phyloP scores from a whole-genome alignment of 2,113 vertebrate species.

The Bothrops jararaca region DNA sequence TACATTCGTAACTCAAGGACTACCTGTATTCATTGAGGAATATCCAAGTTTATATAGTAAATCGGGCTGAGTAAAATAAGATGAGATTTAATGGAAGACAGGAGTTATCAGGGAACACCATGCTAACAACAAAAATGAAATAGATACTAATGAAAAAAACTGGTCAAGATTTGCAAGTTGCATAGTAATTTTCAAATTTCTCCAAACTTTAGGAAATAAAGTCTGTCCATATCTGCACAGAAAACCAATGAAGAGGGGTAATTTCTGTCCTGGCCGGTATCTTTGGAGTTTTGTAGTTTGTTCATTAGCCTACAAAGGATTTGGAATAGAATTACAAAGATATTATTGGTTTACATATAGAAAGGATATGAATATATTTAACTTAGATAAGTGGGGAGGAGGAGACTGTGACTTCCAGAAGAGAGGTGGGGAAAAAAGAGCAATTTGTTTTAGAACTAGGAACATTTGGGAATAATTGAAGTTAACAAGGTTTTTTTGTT shows the following conservation, averaged over 20 bases:
- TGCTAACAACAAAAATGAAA: not conserved
- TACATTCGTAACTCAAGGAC: no score
- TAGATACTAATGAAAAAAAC: not conserved
- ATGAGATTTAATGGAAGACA: not conserved
- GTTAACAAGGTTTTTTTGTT: conserved; percentile 56
- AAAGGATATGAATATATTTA: not conserved
- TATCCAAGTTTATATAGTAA: conserved; percentile 19
- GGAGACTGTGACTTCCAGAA: conserved; percentile 28
- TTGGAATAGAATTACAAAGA: not conserved
- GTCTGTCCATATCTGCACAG: not conserved
- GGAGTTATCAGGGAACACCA: not conserved
- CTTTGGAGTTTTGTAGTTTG: not conserved
- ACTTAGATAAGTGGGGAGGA: not conserved
- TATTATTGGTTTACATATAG: not conserved
- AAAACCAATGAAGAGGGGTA: not conserved
- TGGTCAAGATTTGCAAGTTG: not conserved
- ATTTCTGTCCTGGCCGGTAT: not conserved
- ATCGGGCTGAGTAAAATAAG: not conserved
- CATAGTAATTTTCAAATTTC: not conserved
- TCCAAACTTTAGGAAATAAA: not conserved
- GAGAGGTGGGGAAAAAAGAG: conserved; percentile 45
- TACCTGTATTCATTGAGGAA: conserved; percentile 14
- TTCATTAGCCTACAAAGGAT: not conserved
- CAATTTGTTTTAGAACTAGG: conserved; percentile 59
- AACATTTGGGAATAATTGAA: conserved; percentile 58